Conservation (phyloP, 2,113 vertebrate genomes). For the Hyaena hyaena region DNA sequence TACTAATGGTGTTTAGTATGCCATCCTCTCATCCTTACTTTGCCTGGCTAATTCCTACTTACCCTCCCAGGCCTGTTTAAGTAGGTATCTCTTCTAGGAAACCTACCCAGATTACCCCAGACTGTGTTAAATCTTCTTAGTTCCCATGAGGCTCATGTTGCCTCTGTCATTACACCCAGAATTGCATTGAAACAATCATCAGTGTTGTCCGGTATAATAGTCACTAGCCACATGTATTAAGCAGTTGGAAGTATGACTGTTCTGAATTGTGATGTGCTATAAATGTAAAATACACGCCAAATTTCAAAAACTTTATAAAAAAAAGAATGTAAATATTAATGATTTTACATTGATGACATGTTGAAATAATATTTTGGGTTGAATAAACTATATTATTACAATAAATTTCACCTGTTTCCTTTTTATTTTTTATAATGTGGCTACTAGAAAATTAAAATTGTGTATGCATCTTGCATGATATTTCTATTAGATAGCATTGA, state of each 20-base stretch:
- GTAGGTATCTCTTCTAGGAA: conserved; percentile 31
- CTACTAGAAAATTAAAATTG: conserved; percentile 42
- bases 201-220: neutral
- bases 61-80: neutral
- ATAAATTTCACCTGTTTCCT: neutral
- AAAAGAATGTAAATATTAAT: conserved; percentile 43
- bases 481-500: neutral
- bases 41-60: conserved; percentile 10
- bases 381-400: neutral
- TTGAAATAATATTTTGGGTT: neutral
- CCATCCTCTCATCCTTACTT: neutral
- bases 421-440: neutral
- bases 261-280: neutral
- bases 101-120: neutral
- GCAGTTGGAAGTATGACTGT: neutral
- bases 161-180: conserved; percentile 21
- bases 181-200: conserved; percentile 20
- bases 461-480: neutral
- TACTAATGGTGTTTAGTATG: neutral
- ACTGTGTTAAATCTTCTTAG: conserved; percentile 26
- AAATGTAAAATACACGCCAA: neutral
- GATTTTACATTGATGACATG: neutral
- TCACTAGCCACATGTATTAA: neutral
- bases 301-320: conserved; percentile 36
- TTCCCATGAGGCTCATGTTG: neutral